A percentile compares a stretch with the other conserved stretches of the same genome.
phyloP scores from a whole-genome alignment of 2,888 invertebrate genomes.

The Scelioninae gen. 1 region DNA sequence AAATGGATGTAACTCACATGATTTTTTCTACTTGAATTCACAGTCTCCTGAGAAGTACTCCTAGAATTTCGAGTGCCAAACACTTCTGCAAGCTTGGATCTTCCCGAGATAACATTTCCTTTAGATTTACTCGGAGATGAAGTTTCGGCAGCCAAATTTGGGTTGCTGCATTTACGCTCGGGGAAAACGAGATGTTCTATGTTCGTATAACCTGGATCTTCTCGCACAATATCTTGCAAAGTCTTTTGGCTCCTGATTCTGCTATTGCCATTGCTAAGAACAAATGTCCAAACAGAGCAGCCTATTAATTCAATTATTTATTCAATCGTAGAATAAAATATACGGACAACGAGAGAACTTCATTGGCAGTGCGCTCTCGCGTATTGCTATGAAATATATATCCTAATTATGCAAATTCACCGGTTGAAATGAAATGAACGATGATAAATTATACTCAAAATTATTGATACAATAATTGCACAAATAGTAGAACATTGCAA shows the following conservation, averaged over 20 bases:
- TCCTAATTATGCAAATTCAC: no score
- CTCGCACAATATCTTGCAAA: constrained; percentile 82
- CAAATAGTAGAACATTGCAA: no score
- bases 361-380: no score
- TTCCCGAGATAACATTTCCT: constrained; percentile 74
- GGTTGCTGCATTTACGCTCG: constrained; percentile 85
- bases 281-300: constrained; percentile 21
- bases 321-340: neutral
- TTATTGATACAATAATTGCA: no score
- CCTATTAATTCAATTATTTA: constrained; percentile 28
- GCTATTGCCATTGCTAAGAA: constrained; percentile 76
- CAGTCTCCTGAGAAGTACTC: constrained; percentile 78
- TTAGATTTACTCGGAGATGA: constrained; percentile 76
- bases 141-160: constrained; percentile 80
- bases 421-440: no score
- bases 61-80: constrained; percentile 83
- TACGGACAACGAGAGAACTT: no score
- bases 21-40: constrained; percentile 76
- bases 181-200: constrained; percentile 87
- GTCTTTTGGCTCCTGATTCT: constrained; percentile 77
- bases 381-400: no score
- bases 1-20: constrained; percentile 78
- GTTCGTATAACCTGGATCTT: constrained; percentile 86
- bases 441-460: no score
- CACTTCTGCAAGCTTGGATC: constrained; percentile 86